Evolutionary conservation across 2,113 vertebrate genomes (phyloP).

Genomic region (Apteryx owenii): DNA sequence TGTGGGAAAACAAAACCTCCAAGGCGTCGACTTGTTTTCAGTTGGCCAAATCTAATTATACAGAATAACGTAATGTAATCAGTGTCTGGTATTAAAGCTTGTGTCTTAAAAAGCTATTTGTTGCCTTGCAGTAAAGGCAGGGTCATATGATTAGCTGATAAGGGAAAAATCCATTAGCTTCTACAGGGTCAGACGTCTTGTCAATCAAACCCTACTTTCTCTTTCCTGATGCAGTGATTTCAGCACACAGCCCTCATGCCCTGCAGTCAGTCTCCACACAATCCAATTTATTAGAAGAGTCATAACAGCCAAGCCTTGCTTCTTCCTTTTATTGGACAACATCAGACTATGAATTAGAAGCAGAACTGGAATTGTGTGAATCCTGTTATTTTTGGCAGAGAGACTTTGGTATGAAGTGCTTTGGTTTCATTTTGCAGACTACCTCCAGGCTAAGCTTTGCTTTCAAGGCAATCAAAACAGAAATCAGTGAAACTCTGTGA

Average conservation of each 20-base stretch:
- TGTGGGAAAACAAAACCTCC: constrained; percentile 16
- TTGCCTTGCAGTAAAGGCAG: constrained; percentile 42
- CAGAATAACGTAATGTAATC: constrained; percentile 27
- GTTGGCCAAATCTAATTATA: constrained; percentile 47
- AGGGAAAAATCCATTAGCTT: constrained; percentile 67
- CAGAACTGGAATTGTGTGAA: background rate
- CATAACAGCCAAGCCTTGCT: constrained; percentile 34
- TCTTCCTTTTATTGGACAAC: constrained; percentile 27
- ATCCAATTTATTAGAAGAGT: constrained; percentile 62
- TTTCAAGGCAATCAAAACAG: constrained; percentile 58
- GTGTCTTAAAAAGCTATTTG: constrained; percentile 46
- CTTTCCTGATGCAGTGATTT: constrained; percentile 11
- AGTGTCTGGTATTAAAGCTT: background rate
- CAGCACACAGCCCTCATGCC: constrained; percentile 9
- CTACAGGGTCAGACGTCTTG: background rate
- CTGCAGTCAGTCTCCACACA: constrained; percentile 64
- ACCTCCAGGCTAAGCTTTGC: constrained; percentile 34
- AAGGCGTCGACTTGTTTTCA: constrained; percentile 13
- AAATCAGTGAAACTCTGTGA: background rate
- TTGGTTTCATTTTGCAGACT: constrained; percentile 38
- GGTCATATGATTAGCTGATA: constrained; percentile 62
- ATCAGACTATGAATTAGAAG: constrained; percentile 28
- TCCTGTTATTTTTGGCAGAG: constrained; percentile 53
- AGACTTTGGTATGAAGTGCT: constrained; percentile 27
- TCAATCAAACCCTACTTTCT: constrained; percentile 32